phyloP scores from a whole-genome alignment of 2,888 invertebrate genomes.

The Chesias legatella region DNA sequence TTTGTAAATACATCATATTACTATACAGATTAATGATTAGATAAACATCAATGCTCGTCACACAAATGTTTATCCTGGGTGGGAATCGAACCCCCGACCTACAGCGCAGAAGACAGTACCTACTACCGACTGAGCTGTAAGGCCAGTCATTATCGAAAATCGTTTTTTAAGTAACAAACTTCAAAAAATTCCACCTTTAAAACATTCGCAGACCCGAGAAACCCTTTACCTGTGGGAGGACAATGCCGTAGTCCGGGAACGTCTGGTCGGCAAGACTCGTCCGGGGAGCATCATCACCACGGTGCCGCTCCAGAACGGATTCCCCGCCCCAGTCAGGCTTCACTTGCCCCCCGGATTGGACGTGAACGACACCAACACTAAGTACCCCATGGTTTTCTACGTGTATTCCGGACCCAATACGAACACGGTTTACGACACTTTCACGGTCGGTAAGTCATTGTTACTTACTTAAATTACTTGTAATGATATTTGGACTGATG shows the following conservation, averaged over 20 bases:
- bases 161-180: no score
- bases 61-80: no score
- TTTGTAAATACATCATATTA: no score
- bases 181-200: no score
- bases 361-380: slow-evolving; percentile 68
- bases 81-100: no score
- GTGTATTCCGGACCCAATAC: slow-evolving; percentile 94
- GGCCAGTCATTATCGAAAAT: no score
- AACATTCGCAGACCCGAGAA: slow-evolving; percentile 40
- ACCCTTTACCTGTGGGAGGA: slow-evolving; percentile 77
- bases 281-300: slow-evolving; percentile 78
- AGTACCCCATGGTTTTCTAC: slow-evolving; percentile 86
- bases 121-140: no score
- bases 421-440: slow-evolving; percentile 86
- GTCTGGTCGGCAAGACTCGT: slow-evolving; percentile 67
- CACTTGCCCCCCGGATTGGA: slow-evolving; percentile 84
- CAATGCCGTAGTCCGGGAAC: slow-evolving; percentile 76
- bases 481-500: no score
- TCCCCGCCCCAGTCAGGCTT: slow-evolving; percentile 82
- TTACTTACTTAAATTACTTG: neutral
- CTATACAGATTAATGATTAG: no score
- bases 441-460: slow-evolving; percentile 74
- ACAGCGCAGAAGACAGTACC: no score
- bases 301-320: slow-evolving; percentile 80
- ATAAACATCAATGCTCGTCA: no score